Base-by-base conservation (phyloP, 2,113 vertebrate genomes). In the Oryzias melastigma region DNA sequence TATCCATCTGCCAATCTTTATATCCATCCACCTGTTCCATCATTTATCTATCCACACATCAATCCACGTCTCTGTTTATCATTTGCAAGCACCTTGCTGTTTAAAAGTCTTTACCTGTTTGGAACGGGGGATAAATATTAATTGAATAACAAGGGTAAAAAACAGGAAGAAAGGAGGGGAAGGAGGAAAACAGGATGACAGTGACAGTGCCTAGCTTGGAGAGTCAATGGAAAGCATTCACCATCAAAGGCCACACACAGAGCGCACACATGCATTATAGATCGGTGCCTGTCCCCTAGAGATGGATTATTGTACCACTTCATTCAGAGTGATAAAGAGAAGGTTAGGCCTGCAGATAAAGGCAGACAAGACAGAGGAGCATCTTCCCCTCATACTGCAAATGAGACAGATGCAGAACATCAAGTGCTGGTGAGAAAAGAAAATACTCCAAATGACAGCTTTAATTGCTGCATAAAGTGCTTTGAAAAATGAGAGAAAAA, bases 391-490 rank as follows among this genome's bases (percentile, higher is more conserved):
- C 59, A 71, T 64, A 71, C 52, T 74, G 55, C 67, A 78, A 75
- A 77, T 68, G 70, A 85, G 65, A 65, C 68, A 51, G 22, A 69
- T 51, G 53, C 57, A 72, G 58, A 73, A 64, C 58, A 66, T 69
- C 59, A 77, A 77, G 55, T 62, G 71, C 47, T 56, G 5, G 35
- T 62, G 42, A 29, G 29, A 27, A 55, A 51, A 35, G 47, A 78
- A 66, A 17, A 60, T 44, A 57, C 62, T 56, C 58, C 14, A 68
- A 64, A 77, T 74, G 77, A 71, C 66, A 81, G 74, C 68, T 78
- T 70, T 72, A 85, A 80, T 73, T 85, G 65, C 62, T 29, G 44
- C 46, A 47, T 56, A 55, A 83, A 83, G 65, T 68, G 58, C 62
- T 72, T 58, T 1, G 1, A 42, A 74, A 80, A 81, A 83, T 53